Evolutionary conservation across 1,140 invertebrate genomes (phyloP), one percentile per base, ranked within the genome.

Genomic region (Latrodectus geometricus): DNA sequence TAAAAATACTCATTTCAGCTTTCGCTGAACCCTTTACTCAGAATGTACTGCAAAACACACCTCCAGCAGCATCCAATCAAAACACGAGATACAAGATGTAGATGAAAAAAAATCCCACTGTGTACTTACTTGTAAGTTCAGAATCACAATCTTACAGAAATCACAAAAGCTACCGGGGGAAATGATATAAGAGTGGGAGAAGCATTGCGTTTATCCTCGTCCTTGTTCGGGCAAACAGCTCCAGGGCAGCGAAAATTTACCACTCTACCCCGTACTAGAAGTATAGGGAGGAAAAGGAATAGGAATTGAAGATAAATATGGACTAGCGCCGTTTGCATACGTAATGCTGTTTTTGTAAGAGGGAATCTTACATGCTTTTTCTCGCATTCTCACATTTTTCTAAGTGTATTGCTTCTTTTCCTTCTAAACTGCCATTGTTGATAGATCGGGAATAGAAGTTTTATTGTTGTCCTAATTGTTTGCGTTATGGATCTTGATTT

Each of bases 1-100:
- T 35, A 35, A 35, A 35, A 35, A 35, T 5, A 35, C 35, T 35
- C 35, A 35, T 35, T 35, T 35, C 35, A 35, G n/a, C n/a, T n/a
- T n/a, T n/a, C n/a, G n/a, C n/a, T n/a, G 35, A 61, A 61, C 11
- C 8, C 17, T 61, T 61, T 61, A 0, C 54, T 14, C 2, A 0
- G 54, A 61, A 61, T 61, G 17, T 35, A 35, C 35, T 5, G 8
- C 54, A 61, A 61, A 61, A 61, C 8, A 61, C 11, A 17, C 54
- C 11, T 61, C 69, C 50, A 61, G 8, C 52, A 15, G 54, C 35
- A 48, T 73, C 69, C 17, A 72, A 82, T 74, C 70, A 73, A 82
- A 82, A 82, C 80, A 82, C 50, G 54, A 8, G 17, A 61, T 14
- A 61, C 54, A 14, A 61, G 17, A 61, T 14, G 17, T 8, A 61